Conservation (phyloP, 2,797 vertebrate genomes). For the Melanotaenia maccullochi region DNA sequence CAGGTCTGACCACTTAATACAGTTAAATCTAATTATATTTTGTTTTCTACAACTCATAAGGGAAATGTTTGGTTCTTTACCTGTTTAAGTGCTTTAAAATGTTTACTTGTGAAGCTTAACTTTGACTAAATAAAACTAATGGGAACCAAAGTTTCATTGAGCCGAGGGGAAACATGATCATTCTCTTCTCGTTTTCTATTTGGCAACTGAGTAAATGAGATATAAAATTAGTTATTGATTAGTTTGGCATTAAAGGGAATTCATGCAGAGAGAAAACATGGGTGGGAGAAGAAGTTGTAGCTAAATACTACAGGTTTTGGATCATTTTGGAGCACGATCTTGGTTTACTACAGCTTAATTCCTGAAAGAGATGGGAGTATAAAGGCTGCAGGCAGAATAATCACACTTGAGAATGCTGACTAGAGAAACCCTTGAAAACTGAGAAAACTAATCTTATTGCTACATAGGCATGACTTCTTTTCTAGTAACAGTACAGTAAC, state of each 20-base stretch:
- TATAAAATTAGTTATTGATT: neutral
- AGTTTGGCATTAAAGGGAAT: neutral
- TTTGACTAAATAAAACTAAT: neutral
- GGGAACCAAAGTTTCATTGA: neutral
- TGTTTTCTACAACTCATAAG: neutral
- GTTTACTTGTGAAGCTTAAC: neutral
- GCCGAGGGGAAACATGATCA: neutral
- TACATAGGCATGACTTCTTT: no score
- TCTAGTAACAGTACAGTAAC: no score
- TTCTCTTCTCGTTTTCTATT: neutral
- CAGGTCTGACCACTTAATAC: neutral
- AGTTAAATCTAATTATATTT: slow-evolving; percentile 4
- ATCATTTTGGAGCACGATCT: neutral
- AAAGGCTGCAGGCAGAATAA: neutral
- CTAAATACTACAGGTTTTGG: neutral
- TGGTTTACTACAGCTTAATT: neutral
- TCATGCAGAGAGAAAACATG: neutral
- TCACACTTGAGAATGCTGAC: no score
- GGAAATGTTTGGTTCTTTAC: neutral
- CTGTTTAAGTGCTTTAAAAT: neutral
- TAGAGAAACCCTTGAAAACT: neutral
- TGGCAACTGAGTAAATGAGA: neutral
- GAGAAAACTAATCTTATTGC: no score
- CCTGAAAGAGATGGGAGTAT: neutral
- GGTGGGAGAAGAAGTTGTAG: neutral